Evolutionary conservation across 1,140 invertebrate genomes (phyloP), one percentile per base, ranked within the genome.

Genomic region (Caenorhabditis brenneri): DNA sequence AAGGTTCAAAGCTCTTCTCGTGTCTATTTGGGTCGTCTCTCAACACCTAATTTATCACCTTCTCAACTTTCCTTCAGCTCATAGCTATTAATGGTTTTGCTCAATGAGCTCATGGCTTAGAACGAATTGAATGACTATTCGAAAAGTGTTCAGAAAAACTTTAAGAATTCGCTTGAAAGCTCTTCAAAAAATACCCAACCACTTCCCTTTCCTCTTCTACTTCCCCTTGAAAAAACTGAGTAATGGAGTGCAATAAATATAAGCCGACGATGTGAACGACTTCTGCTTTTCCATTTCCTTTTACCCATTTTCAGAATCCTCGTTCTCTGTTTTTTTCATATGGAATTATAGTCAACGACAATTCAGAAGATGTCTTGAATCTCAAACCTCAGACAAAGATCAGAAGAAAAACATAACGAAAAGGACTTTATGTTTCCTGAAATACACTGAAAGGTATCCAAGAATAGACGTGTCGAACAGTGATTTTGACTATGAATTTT

Each of bases 191-290:
- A 65, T 19, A 36, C 58, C n/a, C 29, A 36, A 36, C 31, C 58
- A 74, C 65, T 74, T 74, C 36, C 65, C 19, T 6, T 74, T 74
- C 46, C 27, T 22, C 7, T 10, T 42, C 12, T 4, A 15, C 31
- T 36, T 19, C 15, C 27, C 4, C 5, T 36, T 12, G 29, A 42
- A 42, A n/a, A 65, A 33, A 19, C 16, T 36, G 58, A 65, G 65
- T 29, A 27, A 58, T 58, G n/a, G 22, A 58, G 22, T 74, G 36
- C 33, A 74, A 74, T 74, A 74, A 42, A 42, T 74, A 74, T 46
- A 42, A 74, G 65, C 65, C 65, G 31, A 27, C 58, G 0, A 36
- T 36, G 58, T 74, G 65, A 74, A 74, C 65, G 36, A 27, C 33
- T 74, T 74, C 31, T 65, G 58, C 10, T 5, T 74, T 4, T 46